These are phyloP conservation scores for Drosophila athabasca DNA, from an alignment of 1,140 invertebrate species.

Conservation along the genomic window DNA sequence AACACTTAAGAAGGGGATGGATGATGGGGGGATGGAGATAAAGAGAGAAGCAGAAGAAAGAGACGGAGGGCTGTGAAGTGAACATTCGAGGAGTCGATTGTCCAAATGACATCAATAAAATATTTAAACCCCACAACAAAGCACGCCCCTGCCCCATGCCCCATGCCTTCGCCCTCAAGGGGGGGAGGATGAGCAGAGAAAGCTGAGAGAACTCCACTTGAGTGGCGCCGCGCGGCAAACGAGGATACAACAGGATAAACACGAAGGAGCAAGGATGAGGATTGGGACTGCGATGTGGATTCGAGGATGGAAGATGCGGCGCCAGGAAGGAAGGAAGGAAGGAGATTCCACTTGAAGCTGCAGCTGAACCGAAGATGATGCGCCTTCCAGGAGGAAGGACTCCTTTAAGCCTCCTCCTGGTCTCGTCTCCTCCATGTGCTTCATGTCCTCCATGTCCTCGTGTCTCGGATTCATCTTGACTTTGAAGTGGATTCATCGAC, in stretches of 20 bases:
- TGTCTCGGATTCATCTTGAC: constrained; percentile 66
- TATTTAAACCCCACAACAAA: constrained; percentile 68
- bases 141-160: constrained; percentile 27
- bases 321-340: too few relatives aligned
- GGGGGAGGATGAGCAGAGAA: neutral
- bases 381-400: constrained; percentile 12
- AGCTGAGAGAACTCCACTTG: constrained; percentile 17
- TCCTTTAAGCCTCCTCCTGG: constrained; percentile 3
- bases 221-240: constrained; percentile 44
- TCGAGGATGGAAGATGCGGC: too few relatives aligned
- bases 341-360: constrained; percentile 28
- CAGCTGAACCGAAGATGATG: constrained; percentile 19
- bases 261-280: constrained; percentile 25
- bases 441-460: constrained; percentile 9
- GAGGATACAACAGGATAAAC: constrained; percentile 54
- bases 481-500: constrained; percentile 59
- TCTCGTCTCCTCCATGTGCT: too few relatives aligned
- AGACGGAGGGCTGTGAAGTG: constrained; percentile 51
- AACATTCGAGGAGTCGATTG: constrained; percentile 53
- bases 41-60: neutral
- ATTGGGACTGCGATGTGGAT: neutral
- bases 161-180: neutral
- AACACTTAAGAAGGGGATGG: constrained; percentile 54
- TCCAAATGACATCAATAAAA: constrained; percentile 79
- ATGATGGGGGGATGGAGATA: neutral